These are phyloP conservation scores for Volucella zonaria DNA, from an alignment of 2,888 invertebrate species.

Conservation along the genomic window DNA sequence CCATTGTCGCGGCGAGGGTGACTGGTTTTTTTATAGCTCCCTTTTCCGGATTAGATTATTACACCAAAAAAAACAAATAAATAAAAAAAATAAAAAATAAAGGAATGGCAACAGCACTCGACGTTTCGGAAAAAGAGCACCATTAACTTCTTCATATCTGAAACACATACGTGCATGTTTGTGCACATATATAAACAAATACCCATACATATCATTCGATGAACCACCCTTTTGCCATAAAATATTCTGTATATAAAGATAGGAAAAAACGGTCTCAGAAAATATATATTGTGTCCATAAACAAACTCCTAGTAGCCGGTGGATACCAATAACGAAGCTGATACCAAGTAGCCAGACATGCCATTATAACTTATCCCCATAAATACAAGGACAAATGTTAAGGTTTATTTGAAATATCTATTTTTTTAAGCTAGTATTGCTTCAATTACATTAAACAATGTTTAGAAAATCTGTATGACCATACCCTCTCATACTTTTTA, in stretches of 20 bases:
- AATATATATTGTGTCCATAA: slow-evolving; percentile 5
- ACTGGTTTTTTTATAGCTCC: slow-evolving; percentile 48
- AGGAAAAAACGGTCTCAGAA: slow-evolving; percentile 14
- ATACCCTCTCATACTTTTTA: neutral
- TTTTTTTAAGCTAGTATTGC: neutral
- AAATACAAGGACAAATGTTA: slow-evolving; percentile 39
- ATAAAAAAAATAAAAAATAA: slow-evolving; percentile 5
- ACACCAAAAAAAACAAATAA: slow-evolving; percentile 24
- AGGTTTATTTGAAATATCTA: slow-evolving; percentile 23
- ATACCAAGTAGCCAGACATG: slow-evolving; percentile 31
- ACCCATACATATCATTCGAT: slow-evolving; percentile 23
- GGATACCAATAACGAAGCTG: slow-evolving; percentile 41
- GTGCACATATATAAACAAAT: neutral
- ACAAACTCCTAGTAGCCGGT: slow-evolving; percentile 5
- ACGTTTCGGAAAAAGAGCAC: slow-evolving; percentile 45
- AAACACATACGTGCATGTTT: slow-evolving; percentile 14
- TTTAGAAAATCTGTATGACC: neutral
- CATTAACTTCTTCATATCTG: slow-evolving; percentile 57
- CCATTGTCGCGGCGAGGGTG: slow-evolving; percentile 54
- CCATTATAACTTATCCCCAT: slow-evolving; percentile 48
- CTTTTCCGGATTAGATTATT: slow-evolving; percentile 56
- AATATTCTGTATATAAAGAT: slow-evolving; percentile 27
- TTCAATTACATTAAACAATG: neutral
- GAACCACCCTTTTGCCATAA: slow-evolving; percentile 57
- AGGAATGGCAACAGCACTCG: slow-evolving; percentile 23